Evolutionary conservation across 1,140 invertebrate genomes (phyloP), one percentile per base, ranked within the genome.

Genomic region (Zeugodacus cucurbitae): DNA sequence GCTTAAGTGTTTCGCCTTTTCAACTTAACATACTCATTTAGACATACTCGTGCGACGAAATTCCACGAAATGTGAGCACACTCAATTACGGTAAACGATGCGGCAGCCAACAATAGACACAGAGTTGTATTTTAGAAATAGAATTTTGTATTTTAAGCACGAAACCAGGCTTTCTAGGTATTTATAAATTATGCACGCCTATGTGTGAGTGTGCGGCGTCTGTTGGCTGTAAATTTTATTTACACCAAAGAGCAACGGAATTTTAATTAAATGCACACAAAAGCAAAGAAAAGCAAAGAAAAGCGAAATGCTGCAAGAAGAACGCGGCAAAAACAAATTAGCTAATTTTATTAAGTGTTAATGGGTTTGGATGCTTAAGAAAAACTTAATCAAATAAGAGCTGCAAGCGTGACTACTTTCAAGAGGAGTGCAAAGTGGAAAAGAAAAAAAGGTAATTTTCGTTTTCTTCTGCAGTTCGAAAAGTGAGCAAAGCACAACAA

Each of bases 301-400:
- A 32, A 11, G 64, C 26, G 29, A 67, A 62, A 67, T 17, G 26
- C n/a, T 62, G 59, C 0, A 29, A n/a, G 22, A 26, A 26, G 20
- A 54, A 54, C 1, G 0, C 8, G 20, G 5, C 32, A 41, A 41
- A 41, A 74, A 8, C 32, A 74, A 74, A 41, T 74, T 37, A 74
- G 34, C 34, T 74, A 74, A 37, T 74, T 74, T 74, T 41, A 74
- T 41, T 37, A 37, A 74, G 67, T 67, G 67, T n/a, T 74, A 74
- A 74, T 74, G 67, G 32, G 17, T 20, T 37, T 74, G 67, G 32
- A 3, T 74, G 32, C 34, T 20, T 37, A 22, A 37, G 34, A 41
- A 41, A 41, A 37, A 22, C 32, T 74, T 41, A 37, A 74, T 37
- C 34, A 74, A 74, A 37, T 37, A 37, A 37, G 20, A 74, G 34